Evolutionary conservation across 2,797 vertebrate genomes (phyloP).

Genomic region (Antennarius maculatus): DNA sequence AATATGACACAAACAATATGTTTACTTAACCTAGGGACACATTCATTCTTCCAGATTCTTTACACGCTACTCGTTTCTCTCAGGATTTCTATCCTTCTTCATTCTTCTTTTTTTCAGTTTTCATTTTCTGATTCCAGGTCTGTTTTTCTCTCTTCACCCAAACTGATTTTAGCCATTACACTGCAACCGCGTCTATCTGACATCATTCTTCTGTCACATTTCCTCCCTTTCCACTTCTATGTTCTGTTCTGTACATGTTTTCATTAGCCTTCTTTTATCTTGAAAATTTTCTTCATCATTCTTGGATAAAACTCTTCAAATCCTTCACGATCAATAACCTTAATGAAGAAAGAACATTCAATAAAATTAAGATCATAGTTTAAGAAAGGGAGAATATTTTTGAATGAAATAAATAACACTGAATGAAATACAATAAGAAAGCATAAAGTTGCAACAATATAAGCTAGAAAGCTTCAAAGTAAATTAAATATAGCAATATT

Average conservation of each 20-base stretch:
- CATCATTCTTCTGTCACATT: constrained; percentile 95
- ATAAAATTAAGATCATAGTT: constrained; percentile 96
- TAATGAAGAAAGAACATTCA: constrained; percentile 99
- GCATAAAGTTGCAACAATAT: constrained; percentile 33
- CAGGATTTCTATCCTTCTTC: constrained; percentile 98
- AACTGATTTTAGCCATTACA: constrained; percentile 95
- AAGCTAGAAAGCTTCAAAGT: constrained; percentile 9
- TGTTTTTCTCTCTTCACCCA: constrained; percentile 88
- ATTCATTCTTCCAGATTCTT: constrained; percentile 99
- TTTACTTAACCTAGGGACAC: constrained; percentile 99
- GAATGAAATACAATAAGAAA: constrained; percentile 58
- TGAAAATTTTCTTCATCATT: constrained; percentile 97
- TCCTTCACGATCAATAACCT: constrained; percentile 99
- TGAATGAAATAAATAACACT: constrained; percentile 45
- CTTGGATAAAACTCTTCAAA: constrained; percentile 99
- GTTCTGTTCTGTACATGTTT: constrained; percentile 96
- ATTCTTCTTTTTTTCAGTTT: constrained; percentile 97
- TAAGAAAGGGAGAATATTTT: constrained; percentile 53
- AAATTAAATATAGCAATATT: constrained; percentile 20
- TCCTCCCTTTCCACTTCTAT: constrained; percentile 94
- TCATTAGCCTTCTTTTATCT: constrained; percentile 99
- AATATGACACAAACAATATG: constrained; percentile 93
- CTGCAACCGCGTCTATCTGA: constrained; percentile 95
- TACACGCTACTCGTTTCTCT: constrained; percentile 95
- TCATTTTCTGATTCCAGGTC: constrained; percentile 93